Conservation (phyloP, 2,797 vertebrate genomes). For the Paedocypris micromegethes region DNA sequence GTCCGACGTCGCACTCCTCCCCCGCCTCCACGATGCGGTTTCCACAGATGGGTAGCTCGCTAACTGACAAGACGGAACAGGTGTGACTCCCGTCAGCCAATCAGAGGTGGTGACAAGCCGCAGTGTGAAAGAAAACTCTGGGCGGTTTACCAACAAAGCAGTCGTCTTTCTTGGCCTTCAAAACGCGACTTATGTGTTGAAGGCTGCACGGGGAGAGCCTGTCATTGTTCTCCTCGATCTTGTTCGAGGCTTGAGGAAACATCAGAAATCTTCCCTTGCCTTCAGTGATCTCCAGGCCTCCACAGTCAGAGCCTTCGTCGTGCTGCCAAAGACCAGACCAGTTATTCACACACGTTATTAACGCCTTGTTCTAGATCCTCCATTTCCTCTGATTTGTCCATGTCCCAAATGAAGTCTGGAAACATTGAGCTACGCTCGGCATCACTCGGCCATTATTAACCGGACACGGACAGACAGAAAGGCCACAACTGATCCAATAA, state of each 20-base stretch:
- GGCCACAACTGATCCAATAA: slow-evolving; percentile 54
- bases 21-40: slow-evolving; percentile 73
- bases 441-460: slow-evolving; percentile 34
- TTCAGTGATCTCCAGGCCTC: slow-evolving; percentile 53
- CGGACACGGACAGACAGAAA: slow-evolving; percentile 13
- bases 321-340: slow-evolving; percentile 62
- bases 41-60: slow-evolving; percentile 77
- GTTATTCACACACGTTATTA: too few species aligned
- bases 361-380: slow-evolving; percentile 2
- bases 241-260: slow-evolving; percentile 71
- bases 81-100: background rate
- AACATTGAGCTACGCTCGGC: slow-evolving; percentile 48
- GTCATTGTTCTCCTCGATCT: slow-evolving; percentile 73
- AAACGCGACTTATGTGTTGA: slow-evolving; percentile 58
- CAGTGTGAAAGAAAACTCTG: background rate
- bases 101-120: background rate
- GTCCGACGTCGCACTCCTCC: slow-evolving; percentile 78
- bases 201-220: slow-evolving; percentile 75
- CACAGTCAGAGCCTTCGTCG: slow-evolving; percentile 68
- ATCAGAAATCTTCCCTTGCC: slow-evolving; percentile 75
- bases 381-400: slow-evolving; percentile 13
- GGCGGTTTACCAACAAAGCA: slow-evolving; percentile 74
- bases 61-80: slow-evolving; percentile 59
- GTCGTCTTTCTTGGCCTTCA: slow-evolving; percentile 70
- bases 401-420: slow-evolving; percentile 34